These are phyloP conservation scores for Hesperia comma DNA, from an alignment of 2,888 invertebrate genomes.

Conservation along the genomic window DNA sequence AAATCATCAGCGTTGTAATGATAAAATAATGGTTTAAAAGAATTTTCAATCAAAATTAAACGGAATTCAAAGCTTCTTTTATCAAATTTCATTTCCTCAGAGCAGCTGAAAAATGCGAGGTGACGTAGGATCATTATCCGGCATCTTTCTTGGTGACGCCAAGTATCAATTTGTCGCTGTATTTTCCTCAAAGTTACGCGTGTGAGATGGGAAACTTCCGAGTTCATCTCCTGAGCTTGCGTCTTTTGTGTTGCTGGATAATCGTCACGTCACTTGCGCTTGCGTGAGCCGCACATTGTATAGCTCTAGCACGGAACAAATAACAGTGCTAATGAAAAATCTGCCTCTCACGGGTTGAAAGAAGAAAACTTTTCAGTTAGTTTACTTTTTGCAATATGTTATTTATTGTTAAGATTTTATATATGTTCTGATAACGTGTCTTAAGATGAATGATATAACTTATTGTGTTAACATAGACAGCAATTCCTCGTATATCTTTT, in stretches of 20 bases:
- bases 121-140: not conserved
- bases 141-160: constrained; percentile 1
- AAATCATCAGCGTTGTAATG: too few relatives aligned
- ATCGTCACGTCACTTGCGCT: not conserved
- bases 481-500: too few relatives aligned
- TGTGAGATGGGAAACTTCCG: constrained; percentile 40
- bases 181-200: constrained; percentile 4
- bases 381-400: too few relatives aligned
- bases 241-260: not conserved
- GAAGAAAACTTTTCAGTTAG: too few relatives aligned
- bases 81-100: not conserved
- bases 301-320: too few relatives aligned
- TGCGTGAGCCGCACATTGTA: not conserved
- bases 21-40: too few relatives aligned
- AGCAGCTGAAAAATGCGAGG: not conserved
- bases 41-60: too few relatives aligned
- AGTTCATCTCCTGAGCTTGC: constrained; percentile 30
- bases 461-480: too few relatives aligned
- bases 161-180: constrained; percentile 7
- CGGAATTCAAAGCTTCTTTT: too few relatives aligned
- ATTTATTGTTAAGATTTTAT: too few relatives aligned
- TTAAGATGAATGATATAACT: too few relatives aligned
- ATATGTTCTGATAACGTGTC: too few relatives aligned
- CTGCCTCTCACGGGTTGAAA: not conserved
- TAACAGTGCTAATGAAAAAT: not conserved